These are phyloP conservation scores for Pseudocheirus occidentalis DNA, from an alignment of 2,797 vertebrate species.

Conservation along the genomic window DNA sequence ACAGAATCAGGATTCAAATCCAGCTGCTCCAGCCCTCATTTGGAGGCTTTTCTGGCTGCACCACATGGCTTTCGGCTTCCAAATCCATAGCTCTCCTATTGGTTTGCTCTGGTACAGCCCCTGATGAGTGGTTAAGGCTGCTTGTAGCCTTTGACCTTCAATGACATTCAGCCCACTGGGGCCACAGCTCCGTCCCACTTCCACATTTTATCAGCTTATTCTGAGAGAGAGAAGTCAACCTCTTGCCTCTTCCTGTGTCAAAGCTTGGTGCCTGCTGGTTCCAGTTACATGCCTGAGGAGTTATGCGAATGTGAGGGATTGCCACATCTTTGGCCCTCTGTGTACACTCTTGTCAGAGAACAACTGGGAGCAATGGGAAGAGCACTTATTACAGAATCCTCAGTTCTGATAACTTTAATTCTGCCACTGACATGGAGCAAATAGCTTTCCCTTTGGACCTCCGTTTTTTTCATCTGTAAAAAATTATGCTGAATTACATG, in stretches of 20 bases:
- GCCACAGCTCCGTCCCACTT: neutral
- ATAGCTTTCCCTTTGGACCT: neutral
- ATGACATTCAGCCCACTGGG: neutral
- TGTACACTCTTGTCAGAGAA: neutral
- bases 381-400: neutral
- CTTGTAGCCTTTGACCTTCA: neutral
- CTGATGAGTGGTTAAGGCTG: neutral
- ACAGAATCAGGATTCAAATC: neutral
- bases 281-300: neutral
- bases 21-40: neutral
- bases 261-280: neutral
- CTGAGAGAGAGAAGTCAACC: neutral
- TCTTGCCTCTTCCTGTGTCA: neutral
- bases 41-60: neutral
- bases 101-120: neutral
- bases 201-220: neutral
- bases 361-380: neutral
- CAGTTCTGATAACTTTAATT: neutral
- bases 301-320: neutral
- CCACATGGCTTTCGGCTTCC: too few species aligned
- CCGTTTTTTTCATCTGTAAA: neutral
- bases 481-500: neutral
- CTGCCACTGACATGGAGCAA: neutral
- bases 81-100: neutral
- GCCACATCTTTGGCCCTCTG: neutral